phyloP scores from a whole-genome alignment of 2,113 vertebrate genomes.

The Malurus melanocephalus region DNA sequence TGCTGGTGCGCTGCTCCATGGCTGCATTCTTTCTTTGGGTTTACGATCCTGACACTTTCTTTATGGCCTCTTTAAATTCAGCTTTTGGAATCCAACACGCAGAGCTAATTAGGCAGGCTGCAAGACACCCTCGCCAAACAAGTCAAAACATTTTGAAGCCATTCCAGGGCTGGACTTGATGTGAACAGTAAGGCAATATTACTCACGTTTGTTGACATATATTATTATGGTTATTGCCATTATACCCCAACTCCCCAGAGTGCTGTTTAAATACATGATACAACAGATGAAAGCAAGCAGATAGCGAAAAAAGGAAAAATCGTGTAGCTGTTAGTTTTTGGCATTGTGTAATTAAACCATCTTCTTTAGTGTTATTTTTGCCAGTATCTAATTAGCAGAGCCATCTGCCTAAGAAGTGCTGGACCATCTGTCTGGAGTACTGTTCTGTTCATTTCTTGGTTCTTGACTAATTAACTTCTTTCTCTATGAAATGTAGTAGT shows the following conservation, averaged over 20 bases:
- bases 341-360: constrained; percentile 71
- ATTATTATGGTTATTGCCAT: constrained; percentile 5
- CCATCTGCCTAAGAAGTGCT: constrained; percentile 72
- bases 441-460: constrained; percentile 64
- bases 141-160: neutral
- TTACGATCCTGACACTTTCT: neutral
- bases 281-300: constrained; percentile 57
- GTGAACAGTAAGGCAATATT: neutral
- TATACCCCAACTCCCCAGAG: neutral
- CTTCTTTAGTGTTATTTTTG: constrained; percentile 70
- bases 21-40: neutral
- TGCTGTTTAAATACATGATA: constrained; percentile 41
- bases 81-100: neutral
- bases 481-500: constrained; percentile 20
- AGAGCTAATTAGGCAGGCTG: neutral
- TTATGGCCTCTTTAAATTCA: neutral
- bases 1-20: neutral
- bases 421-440: constrained; percentile 73
- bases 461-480: constrained; percentile 66
- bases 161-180: constrained; percentile 13
- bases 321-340: constrained; percentile 67
- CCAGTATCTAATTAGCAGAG: constrained; percentile 75
- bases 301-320: constrained; percentile 28
- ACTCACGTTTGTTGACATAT: neutral
- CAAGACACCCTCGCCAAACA: neutral